Percentiles rank a stretch among this genome's conserved stretches.
Evolutionary conservation across 2,888 invertebrate genomes (phyloP).

Genomic region (Dicyrtomina minuta): DNA sequence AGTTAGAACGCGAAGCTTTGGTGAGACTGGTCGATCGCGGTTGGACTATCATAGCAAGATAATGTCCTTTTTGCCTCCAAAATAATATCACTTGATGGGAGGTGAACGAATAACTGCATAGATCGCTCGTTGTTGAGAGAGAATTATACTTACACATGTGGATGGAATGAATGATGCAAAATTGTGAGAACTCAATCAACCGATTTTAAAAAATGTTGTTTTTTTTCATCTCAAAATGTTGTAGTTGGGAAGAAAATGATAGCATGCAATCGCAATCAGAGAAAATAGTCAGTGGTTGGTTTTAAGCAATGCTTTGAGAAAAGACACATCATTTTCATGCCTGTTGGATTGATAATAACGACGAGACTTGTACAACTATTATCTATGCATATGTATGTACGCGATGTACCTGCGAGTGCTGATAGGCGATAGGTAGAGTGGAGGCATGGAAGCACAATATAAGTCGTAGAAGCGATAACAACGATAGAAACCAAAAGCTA

Average conservation of each 20-base stretch:
- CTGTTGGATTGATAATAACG: slow-evolving; percentile 35
- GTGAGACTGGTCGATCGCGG: slow-evolving; percentile 13
- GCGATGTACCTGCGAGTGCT: no score
- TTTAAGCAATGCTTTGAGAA: slow-evolving; percentile 29
- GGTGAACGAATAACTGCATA: slow-evolving; percentile 27
- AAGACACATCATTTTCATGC: slow-evolving; percentile 36
- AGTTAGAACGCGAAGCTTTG: not conserved
- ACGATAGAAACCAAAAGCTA: not conserved
- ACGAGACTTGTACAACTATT: slow-evolving; percentile 31
- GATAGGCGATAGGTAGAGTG: no score
- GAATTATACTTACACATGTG: not conserved
- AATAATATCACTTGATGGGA: slow-evolving; percentile 32
- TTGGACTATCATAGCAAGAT: slow-evolving; percentile 24
- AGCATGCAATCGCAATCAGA: slow-evolving; percentile 39
- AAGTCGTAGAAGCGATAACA: not conserved
- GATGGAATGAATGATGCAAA: slow-evolving; percentile 27
- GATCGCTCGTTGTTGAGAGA: not conserved
- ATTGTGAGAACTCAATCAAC: slow-evolving; percentile 37
- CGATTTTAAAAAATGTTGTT: slow-evolving; percentile 27
- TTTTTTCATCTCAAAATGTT: slow-evolving; percentile 29
- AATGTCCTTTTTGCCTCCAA: slow-evolving; percentile 25
- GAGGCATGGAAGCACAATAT: slow-evolving; percentile 3
- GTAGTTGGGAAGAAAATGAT: slow-evolving; percentile 37
- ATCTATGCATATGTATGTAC: slow-evolving; percentile 20
- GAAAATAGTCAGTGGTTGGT: slow-evolving; percentile 28